Conservation (phyloP, 2,797 vertebrate species). For the Pteronotus mesoamericanus region DNA sequence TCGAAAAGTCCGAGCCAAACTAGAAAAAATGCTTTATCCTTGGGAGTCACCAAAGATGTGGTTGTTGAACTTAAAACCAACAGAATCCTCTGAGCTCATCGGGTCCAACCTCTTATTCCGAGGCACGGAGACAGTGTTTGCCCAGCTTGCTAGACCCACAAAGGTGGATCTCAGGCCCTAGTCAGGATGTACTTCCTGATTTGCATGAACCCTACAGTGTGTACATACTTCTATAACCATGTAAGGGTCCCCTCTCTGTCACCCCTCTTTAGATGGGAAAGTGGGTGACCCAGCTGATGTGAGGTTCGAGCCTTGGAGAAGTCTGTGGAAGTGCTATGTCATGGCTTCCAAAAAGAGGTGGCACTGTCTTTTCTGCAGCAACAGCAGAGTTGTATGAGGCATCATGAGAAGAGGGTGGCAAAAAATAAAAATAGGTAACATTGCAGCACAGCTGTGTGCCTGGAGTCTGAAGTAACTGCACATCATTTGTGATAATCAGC, state of each 20-base stretch:
- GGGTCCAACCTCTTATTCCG: not conserved
- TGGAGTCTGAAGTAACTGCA: not conserved
- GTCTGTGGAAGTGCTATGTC: not conserved
- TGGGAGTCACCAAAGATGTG: not conserved
- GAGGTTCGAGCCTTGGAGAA: not conserved
- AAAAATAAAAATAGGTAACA: not conserved
- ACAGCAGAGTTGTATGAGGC: too few species aligned
- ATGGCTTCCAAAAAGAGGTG: not conserved
- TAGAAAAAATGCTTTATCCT: not conserved
- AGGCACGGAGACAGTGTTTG: not conserved
- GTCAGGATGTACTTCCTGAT: not conserved
- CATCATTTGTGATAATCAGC: not conserved
- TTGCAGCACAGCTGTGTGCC: not conserved
- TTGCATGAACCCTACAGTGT: not conserved
- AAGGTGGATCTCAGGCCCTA: not conserved
- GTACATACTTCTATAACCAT: not conserved
- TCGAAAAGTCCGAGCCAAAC: not conserved
- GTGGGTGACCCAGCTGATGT: not conserved
- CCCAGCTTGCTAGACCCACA: not conserved
- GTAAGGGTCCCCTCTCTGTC: not conserved
- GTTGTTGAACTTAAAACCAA: not conserved
- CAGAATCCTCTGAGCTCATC: not conserved
- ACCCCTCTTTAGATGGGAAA: too few species aligned
- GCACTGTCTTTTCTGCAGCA: not conserved
- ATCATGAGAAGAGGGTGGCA: not conserved